phyloP scores from a whole-genome alignment of 2,888 invertebrate species.

The Bombylius discolor region DNA sequence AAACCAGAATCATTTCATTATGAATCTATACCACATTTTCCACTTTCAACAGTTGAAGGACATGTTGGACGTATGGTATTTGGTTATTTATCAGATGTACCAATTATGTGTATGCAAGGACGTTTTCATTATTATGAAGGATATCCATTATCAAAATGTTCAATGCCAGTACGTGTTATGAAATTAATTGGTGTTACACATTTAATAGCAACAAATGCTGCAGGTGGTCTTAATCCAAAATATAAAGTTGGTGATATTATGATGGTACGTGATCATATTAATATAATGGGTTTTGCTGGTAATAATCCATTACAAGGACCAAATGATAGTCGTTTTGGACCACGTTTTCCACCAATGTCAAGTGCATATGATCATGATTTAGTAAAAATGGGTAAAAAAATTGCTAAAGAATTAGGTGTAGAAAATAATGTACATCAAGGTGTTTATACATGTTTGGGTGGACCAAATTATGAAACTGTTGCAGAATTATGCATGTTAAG shows the following conservation, averaged over 20 bases:
- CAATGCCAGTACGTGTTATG: conserved; percentile 94
- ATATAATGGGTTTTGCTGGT: conserved; percentile 91
- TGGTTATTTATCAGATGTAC: conserved; percentile 64
- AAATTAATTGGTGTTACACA: conserved; percentile 81
- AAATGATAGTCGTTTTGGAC: conserved; percentile 88
- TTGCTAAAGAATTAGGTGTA: conserved; percentile 59
- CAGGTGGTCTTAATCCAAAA: conserved; percentile 81
- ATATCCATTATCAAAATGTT: conserved; percentile 83
- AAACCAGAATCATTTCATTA: conserved; percentile 67
- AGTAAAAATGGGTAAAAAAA: conserved; percentile 53
- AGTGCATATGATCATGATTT: conserved; percentile 69
- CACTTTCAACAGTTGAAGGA: conserved; percentile 80
- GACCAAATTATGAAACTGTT: conserved; percentile 92
- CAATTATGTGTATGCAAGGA: conserved; percentile 93
- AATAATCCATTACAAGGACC: conserved; percentile 88
- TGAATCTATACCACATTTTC: conserved; percentile 86
- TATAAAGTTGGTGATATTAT: conserved; percentile 91
- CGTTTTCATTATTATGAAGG: conserved; percentile 97
- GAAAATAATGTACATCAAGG: conserved; percentile 68
- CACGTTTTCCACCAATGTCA: conserved; percentile 86
- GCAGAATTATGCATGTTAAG: conserved; percentile 79
- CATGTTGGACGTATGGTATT: conserved; percentile 88
- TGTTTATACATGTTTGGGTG: conserved; percentile 87
- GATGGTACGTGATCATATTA: conserved; percentile 95
- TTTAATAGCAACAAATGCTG: conserved; percentile 90